Percentiles rank a stretch among this genome's conserved stretches.
These are phyloP conservation scores for Phalloptychus januarius DNA, from an alignment of 2,797 vertebrate genomes.

Conservation along the genomic window DNA sequence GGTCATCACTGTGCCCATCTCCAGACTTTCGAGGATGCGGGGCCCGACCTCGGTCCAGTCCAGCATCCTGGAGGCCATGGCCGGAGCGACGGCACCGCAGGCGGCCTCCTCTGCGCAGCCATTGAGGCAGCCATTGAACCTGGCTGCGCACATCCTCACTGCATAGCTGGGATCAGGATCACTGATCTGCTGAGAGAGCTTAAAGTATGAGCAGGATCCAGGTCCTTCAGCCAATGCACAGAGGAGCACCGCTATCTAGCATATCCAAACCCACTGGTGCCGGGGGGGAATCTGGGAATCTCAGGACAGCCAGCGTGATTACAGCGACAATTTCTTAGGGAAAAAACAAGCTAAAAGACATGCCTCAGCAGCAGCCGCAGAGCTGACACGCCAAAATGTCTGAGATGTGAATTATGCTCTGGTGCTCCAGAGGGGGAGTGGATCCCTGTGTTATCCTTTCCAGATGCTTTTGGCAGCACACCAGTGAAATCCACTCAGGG, in stretches of 20 bases:
- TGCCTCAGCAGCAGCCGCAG: slow-evolving; percentile 27
- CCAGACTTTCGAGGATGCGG: slow-evolving; percentile 81
- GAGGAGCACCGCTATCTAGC: slow-evolving; percentile 11
- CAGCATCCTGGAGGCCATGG: slow-evolving; percentile 66
- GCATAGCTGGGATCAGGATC: slow-evolving; percentile 49
- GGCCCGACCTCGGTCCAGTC: slow-evolving; percentile 78
- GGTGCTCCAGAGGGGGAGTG: slow-evolving; percentile 59
- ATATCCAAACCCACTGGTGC: slow-evolving; percentile 29
- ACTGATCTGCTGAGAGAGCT: slow-evolving; percentile 12
- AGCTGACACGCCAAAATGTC: slow-evolving; percentile 29
- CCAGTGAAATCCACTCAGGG: slow-evolving; percentile 59
- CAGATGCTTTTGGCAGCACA: slow-evolving; percentile 77
- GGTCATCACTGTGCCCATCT: slow-evolving; percentile 86
- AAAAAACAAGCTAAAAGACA: slow-evolving; percentile 28
- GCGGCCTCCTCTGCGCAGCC: slow-evolving; percentile 76
- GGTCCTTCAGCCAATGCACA: slow-evolving; percentile 10
- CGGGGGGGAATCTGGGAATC: slow-evolving; percentile 9
- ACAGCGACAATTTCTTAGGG: slow-evolving; percentile 8
- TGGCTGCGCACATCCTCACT: slow-evolving; percentile 84
- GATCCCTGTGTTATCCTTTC: slow-evolving; percentile 72
- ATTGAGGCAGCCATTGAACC: slow-evolving; percentile 79
- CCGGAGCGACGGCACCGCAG: slow-evolving; percentile 31
- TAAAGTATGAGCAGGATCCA: background rate
- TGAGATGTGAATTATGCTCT: slow-evolving; percentile 52
- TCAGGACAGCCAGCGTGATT: slow-evolving; percentile 8